Evolutionary conservation across 1,140 invertebrate genomes (phyloP), one percentile per base, ranked within the genome.

Genomic region (Ridgeia piscesae): DNA sequence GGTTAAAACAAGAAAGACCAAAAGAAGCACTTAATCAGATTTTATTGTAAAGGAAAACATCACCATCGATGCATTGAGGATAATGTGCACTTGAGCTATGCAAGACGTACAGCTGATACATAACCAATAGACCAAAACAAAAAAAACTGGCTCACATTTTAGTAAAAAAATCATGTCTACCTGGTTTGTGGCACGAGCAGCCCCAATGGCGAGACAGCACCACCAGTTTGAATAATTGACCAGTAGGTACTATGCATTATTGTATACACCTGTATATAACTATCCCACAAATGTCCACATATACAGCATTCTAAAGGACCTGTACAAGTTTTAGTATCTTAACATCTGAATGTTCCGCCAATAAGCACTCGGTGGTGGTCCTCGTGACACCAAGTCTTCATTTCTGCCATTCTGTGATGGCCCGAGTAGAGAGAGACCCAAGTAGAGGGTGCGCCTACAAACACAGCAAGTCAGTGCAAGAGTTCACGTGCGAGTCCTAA

Each of bases 11-110:
- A 77, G n/a, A 27, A 77, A 77, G 58, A 77, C 27, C 58, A 77
- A 8, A 77, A 21, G 58, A 77, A 77, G 58, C 58, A 77, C 58
- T 77, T 77, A 77, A 77, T 77, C 14, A 77, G 58, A 77, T 77
- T 77, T 77, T 77, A 77, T 77, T 77, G 58, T 77, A 77, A 77
- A 77, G 58, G 58, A 77, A 77, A 77, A 77, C 58, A 77, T 77
- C 58, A 77, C 58, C 58, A 77, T 77, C 27, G 58, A 77, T 77
- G 58, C 58, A 77, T 21, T 77, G 58, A 77, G 58, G 58, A 77
- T 77, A 77, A 77, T 27, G 58, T 77, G 58, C 27, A 77, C 58
- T 77, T 77, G 58, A 77, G 58, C 58, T 77, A 77, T 77, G 58
- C 58, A 77, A 42, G 58, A 77, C 58, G 27, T 77, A 77, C 58